These are phyloP conservation scores for Polyploca ridens DNA, from an alignment of 2,888 invertebrate species.

Conservation along the genomic window DNA sequence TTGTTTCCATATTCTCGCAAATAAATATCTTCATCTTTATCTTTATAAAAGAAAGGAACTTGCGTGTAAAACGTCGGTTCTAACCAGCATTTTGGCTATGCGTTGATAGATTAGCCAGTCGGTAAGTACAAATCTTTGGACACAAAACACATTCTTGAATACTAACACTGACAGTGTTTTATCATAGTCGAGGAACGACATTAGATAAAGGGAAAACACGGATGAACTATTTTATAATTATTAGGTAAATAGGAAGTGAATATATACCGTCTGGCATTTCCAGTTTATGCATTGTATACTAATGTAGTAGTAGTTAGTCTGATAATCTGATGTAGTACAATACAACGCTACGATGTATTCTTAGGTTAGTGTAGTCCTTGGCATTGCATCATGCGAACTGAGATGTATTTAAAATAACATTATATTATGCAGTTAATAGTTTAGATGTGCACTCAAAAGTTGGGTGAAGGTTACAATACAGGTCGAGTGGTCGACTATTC, in stretches of 20 bases:
- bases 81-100: too few relatives aligned
- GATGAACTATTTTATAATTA: slow-evolving; percentile 6
- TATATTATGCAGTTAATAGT: background rate
- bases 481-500: slow-evolving; percentile 6
- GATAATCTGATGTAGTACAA: slow-evolving; percentile 9
- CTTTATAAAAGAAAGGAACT: too few relatives aligned
- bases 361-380: slow-evolving; percentile 28
- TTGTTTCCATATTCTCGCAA: too few relatives aligned
- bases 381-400: slow-evolving; percentile 31
- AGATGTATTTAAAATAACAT: background rate
- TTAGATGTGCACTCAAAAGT: slow-evolving; percentile 1
- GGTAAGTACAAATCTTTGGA: too few relatives aligned
- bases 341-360: slow-evolving; percentile 7
- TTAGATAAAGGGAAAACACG: slow-evolving; percentile 4
- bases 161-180: too few relatives aligned
- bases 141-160: too few relatives aligned
- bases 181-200: too few relatives aligned
- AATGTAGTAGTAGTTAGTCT: background rate
- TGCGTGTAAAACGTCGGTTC: too few relatives aligned
- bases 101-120: too few relatives aligned
- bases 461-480: slow-evolving; percentile 9
- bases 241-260: background rate
- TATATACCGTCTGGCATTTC: background rate
- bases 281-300: slow-evolving; percentile 5
- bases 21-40: too few relatives aligned